phyloP scores from a whole-genome alignment of 2,113 vertebrate species.

The Neodon shergylaensis region DNA sequence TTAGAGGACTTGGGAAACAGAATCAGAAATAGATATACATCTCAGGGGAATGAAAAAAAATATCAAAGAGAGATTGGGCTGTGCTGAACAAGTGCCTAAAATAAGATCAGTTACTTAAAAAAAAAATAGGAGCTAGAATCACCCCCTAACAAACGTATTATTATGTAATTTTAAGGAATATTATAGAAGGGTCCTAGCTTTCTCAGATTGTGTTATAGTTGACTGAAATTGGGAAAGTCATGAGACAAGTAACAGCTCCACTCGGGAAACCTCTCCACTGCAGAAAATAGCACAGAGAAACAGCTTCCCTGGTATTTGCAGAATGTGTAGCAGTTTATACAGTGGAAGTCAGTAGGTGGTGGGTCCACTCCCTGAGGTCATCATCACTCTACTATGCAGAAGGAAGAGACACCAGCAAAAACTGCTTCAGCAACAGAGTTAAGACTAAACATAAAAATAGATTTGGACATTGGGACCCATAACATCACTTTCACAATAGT shows the following conservation, averaged over 20 bases:
- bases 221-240: background rate
- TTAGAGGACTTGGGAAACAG: slow-evolving; percentile 75
- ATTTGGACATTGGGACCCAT: background rate
- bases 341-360: background rate
- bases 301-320: background rate
- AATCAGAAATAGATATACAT: slow-evolving; percentile 83
- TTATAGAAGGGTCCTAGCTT: background rate
- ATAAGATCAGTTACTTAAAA: slow-evolving; percentile 74
- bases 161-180: slow-evolving; percentile 37
- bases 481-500: background rate
- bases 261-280: background rate
- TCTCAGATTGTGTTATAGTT: background rate
- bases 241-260: background rate
- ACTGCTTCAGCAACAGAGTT: background rate
- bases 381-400: background rate
- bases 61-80: slow-evolving; percentile 62
- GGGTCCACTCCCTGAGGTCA: background rate
- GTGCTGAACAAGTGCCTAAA: slow-evolving; percentile 80
- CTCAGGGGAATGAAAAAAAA: slow-evolving; percentile 80
- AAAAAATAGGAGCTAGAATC: background rate
- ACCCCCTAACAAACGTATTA: background rate
- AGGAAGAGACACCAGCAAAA: background rate
- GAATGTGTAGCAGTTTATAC: background rate
- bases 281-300: background rate
- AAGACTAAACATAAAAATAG: background rate